Evolutionary conservation across 2,888 invertebrate species (phyloP), one percentile per base, ranked within the genome.

Genomic region (Spicauda simplicius): DNA sequence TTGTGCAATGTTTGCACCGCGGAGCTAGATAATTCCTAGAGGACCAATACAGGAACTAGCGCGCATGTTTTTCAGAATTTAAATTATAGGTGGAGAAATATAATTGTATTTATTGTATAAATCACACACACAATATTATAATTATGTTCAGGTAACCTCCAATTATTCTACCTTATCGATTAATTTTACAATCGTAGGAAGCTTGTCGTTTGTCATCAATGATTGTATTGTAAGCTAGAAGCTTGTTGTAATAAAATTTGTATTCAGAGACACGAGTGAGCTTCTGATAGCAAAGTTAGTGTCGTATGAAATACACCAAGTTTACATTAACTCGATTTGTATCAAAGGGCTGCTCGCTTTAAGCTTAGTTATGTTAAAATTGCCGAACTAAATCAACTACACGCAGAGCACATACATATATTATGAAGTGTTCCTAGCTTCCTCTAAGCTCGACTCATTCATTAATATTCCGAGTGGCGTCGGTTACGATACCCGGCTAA

Each of bases 391-490:
- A 76, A 75, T 74, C 74, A 75, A 71, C 59, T 54, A 64, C 64
- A 62, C 48, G 69, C 60, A 45, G 63, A 60, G 64, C 64, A 73
- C 70, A 70, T 61, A 71, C 10, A 50, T 10, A 25, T 25, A 25
- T 25, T 72, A 71, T 68, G 65, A 58, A 63, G 56, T 58, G 53
- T 52, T 66, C 30, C 30, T 57, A 65, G 50, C 56, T 55, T 64
- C 69, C 69, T 74, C 75, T 72, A 69, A 77, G 76, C 74, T 73
- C 77, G 77, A 76, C 69, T 75, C 76, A 73, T 80, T 83, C 86
- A 88, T 89, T 89, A 88, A 87, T 90, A 90, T 90, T 86, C 87
- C 73, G 73, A 85, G 83, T 84, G 79, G 84, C 78, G 79, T 72
- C 73, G 75, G 75, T 71, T 70, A 76, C 74, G 77, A 81, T 82